Conservation (phyloP, 2,797 vertebrate species). For the Podarcis siculus region DNA sequence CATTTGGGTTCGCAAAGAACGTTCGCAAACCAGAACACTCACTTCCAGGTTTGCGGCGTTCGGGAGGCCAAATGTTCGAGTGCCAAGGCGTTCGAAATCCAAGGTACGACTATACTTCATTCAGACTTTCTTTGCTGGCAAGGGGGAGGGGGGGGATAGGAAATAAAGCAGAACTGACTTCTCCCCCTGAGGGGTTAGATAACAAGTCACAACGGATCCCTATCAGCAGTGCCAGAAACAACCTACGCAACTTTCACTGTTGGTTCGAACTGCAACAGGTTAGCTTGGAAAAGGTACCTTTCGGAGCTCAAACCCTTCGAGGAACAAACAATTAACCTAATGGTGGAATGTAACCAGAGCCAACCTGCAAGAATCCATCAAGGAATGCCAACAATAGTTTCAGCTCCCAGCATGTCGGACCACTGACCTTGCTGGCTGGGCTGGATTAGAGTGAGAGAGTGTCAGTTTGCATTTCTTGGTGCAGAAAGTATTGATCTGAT, state of each 20-base stretch:
- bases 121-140: background rate
- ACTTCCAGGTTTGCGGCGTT: too few species aligned
- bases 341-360: slow-evolving; percentile 39
- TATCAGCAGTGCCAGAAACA: slow-evolving; percentile 30
- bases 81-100: too few species aligned
- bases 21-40: too few species aligned
- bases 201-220: background rate
- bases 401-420: too few species aligned
- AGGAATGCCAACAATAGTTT: slow-evolving; percentile 46
- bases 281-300: slow-evolving; percentile 32
- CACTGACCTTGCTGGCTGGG: background rate
- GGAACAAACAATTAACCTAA: slow-evolving; percentile 43
- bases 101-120: background rate
- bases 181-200: background rate
- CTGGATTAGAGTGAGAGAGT: background rate
- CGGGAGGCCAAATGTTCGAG: fast-evolving
- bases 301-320: slow-evolving; percentile 51
- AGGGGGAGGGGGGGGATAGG: too few species aligned
- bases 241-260: slow-evolving; percentile 27
- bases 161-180: background rate
- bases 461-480: too few species aligned
- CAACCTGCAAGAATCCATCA: slow-evolving; percentile 50
- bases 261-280: slow-evolving; percentile 44
- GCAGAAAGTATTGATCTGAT: too few species aligned
- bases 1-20: too few species aligned